Evolutionary conservation across 1,140 invertebrate genomes (phyloP).

Genomic region (Ladona fulva): DNA sequence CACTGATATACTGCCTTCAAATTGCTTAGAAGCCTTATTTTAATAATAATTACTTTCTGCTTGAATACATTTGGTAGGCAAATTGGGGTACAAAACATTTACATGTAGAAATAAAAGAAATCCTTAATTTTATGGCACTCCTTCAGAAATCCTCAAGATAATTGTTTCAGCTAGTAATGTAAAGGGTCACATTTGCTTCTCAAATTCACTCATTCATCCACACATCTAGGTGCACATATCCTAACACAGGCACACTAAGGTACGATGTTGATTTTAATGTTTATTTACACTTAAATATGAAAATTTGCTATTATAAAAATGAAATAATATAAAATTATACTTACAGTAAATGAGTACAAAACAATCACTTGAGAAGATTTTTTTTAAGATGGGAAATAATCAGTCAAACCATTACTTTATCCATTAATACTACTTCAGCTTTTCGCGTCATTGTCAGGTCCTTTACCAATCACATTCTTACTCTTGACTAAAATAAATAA

Average conservation of each 20-base stretch:
- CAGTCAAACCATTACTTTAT: background rate
- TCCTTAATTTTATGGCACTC: background rate
- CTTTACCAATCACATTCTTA: background rate
- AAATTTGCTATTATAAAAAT: background rate
- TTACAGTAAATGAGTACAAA: background rate
- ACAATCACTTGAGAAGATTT: background rate
- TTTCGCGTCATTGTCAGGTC: background rate
- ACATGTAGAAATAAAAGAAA: background rate
- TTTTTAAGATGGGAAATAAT: too few relatives aligned
- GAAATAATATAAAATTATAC: background rate
- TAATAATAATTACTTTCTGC: too few relatives aligned
- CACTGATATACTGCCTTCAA: background rate
- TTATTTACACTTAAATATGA: slow-evolving; percentile 8
- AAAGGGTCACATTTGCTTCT: background rate
- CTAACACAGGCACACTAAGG: background rate
- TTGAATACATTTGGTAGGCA: background rate
- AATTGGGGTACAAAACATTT: background rate
- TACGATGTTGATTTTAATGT: background rate
- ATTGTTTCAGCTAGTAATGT: background rate
- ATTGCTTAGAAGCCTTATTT: background rate
- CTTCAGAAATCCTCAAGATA: background rate
- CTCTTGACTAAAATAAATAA: background rate
- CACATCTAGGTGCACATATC: background rate
- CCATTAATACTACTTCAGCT: background rate
- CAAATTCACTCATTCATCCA: background rate